Percentiles rank a stretch among this genome's conserved stretches.
phyloP scores from a whole-genome alignment of 2,113 vertebrate species.

The Natator depressus region DNA sequence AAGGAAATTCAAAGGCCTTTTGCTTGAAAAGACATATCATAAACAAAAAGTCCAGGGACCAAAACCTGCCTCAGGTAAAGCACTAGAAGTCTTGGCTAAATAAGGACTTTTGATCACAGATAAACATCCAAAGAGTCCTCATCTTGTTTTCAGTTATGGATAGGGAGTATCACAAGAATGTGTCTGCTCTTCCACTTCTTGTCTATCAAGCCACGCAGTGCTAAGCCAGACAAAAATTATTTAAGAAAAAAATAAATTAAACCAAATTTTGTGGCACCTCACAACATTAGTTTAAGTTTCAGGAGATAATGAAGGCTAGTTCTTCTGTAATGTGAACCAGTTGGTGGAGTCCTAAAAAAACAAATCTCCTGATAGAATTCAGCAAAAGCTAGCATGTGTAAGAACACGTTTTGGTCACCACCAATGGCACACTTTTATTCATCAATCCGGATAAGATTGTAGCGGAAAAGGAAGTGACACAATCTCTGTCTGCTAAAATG shows the following conservation, averaged over 20 bases:
- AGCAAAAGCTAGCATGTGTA: not conserved
- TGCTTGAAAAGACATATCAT: not conserved
- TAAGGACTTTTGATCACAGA: not conserved
- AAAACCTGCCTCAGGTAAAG: not conserved
- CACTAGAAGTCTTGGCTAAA: not conserved
- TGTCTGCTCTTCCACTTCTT: not conserved
- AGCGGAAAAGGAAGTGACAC: not conserved
- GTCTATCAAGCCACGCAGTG: not conserved
- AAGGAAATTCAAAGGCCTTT: conserved; percentile 14
- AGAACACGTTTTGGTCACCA: not conserved
- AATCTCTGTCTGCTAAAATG: not conserved
- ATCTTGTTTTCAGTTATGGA: not conserved
- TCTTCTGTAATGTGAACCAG: not conserved
- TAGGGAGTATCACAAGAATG: not conserved
- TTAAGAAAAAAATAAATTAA: not conserved
- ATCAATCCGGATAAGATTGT: not conserved
- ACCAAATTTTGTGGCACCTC: not conserved
- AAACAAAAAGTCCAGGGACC: not conserved
- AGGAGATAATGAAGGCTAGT: not conserved
- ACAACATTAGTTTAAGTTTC: not conserved
- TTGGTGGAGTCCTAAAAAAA: not conserved
- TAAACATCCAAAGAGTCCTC: not conserved
- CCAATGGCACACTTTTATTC: not conserved
- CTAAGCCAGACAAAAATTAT: not conserved
- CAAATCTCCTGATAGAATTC: not conserved